Evolutionary conservation across 2,113 vertebrate genomes (phyloP), one percentile per base, ranked within the genome.

Genomic region (Gadus chalcogrammus): DNA sequence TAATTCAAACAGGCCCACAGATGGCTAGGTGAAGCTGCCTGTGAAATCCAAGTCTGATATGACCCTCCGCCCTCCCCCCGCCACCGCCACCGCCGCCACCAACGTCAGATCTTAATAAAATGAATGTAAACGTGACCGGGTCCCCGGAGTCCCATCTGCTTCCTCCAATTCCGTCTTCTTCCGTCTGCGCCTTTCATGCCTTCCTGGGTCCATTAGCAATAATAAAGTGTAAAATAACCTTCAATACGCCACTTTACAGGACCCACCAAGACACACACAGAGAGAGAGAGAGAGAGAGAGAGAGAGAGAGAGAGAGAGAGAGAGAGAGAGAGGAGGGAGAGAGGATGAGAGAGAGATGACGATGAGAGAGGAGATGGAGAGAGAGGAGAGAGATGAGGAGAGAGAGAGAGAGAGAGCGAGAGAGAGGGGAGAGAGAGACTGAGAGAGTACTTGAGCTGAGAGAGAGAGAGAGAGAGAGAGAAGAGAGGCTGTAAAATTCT

Each of bases 141-240:
- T 74, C 69, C 12, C 75, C 53, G 72, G 65, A 83, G 72, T 76
- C 18, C 53, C 79, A 78, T 75, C 67, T 85, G 79, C 75, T 81
- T 79, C 77, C 78, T 84, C 79, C 84, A 71, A 73, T 82, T 86
- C 70, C 61, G 56, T 64, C 74, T 61, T 74, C 55, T 58, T 75
- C 56, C 20, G 52, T 27, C 74, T 77, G 72, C 67, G 77, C 75
- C 72, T 86, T 83, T 86, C 85, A 83, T 79, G 77, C 87, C 84
- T 89, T 86, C 74, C 8, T 61, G 86, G 75, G 84, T 84, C 70
- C 55, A 85, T 90, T 89, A 84, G 79, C 72, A 80, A 77, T 80
- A 87, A 88, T 68, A 70, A 84, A 82, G 81, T 84, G 88, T 87
- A 90, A 90, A 89, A 91, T 80, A 82, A 85, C 80, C 78, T 81